A percentile compares a stretch with the other conserved stretches of the same genome.
phyloP scores from a whole-genome alignment of 2,888 invertebrate species.

The Sesia bembeciformis region DNA sequence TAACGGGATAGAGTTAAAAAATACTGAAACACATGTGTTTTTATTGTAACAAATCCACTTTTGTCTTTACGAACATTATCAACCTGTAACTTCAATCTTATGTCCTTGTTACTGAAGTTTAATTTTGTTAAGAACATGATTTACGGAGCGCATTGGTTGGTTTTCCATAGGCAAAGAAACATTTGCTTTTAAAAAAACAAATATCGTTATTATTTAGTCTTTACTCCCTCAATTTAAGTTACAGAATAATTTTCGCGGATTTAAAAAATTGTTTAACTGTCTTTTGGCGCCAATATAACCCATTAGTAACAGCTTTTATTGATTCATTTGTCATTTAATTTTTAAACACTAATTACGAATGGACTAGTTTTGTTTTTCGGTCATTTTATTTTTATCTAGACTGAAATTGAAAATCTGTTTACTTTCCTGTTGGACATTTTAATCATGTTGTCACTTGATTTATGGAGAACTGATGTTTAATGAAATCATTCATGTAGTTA shows the following conservation, averaged over 20 bases:
- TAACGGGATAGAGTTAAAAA: slow-evolving; percentile 42
- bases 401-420: not conserved
- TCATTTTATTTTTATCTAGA: not conserved
- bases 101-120: not conserved
- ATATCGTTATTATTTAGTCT: not conserved
- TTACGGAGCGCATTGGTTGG: too few species aligned
- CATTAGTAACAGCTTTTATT: slow-evolving; percentile 26
- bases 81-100: not conserved
- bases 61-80: not conserved
- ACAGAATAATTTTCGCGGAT: slow-evolving; percentile 3
- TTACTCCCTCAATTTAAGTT: not conserved
- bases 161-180: not conserved
- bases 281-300: slow-evolving; percentile 42
- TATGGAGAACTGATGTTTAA: too few species aligned
- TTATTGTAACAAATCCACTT: slow-evolving; percentile 10
- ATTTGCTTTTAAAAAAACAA: not conserved
- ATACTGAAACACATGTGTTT: slow-evolving; percentile 29
- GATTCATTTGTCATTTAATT: slow-evolving; percentile 28
- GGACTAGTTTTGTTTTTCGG: not conserved
- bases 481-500: too few species aligned
- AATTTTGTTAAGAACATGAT: too few species aligned
- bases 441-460: too few species aligned
- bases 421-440: too few species aligned
- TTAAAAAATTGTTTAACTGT: slow-evolving; percentile 15
- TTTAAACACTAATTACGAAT: not conserved